Evolutionary conservation across 1,140 invertebrate species (phyloP).

Genomic region (Paralvinella palmiformis): DNA sequence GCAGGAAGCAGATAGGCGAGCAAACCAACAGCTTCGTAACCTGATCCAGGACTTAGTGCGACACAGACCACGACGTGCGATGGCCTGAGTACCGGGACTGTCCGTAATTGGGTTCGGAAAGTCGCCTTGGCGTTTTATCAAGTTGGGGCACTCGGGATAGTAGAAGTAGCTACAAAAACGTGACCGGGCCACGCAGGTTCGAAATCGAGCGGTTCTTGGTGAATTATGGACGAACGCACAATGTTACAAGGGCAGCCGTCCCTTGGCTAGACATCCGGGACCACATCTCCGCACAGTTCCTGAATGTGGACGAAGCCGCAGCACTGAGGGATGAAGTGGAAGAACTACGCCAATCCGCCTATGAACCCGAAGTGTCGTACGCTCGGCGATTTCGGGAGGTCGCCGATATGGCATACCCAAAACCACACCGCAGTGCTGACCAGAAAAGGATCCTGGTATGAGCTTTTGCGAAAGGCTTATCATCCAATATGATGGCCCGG

Average conservation of each 20-base stretch:
- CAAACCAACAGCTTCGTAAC: too few species aligned
- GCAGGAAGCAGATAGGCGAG: too few species aligned
- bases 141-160: neutral
- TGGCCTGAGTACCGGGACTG: neutral
- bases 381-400: neutral
- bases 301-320: neutral
- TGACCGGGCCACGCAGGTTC: neutral
- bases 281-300: neutral
- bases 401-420: neutral
- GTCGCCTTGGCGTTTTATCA: neutral
- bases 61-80: neutral
- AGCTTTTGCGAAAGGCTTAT: neutral
- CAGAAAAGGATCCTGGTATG: neutral
- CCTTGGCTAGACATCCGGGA: neutral
- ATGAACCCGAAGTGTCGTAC: neutral
- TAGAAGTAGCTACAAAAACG: neutral
- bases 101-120: neutral
- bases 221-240: neutral
- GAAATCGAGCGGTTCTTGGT: neutral
- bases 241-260: neutral
- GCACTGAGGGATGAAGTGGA: neutral
- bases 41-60: too few species aligned
- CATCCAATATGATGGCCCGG: too few species aligned
- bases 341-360: neutral
- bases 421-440: neutral